Conservation (phyloP, 2,888 invertebrate species). For the Masnerella sp. region DNA sequence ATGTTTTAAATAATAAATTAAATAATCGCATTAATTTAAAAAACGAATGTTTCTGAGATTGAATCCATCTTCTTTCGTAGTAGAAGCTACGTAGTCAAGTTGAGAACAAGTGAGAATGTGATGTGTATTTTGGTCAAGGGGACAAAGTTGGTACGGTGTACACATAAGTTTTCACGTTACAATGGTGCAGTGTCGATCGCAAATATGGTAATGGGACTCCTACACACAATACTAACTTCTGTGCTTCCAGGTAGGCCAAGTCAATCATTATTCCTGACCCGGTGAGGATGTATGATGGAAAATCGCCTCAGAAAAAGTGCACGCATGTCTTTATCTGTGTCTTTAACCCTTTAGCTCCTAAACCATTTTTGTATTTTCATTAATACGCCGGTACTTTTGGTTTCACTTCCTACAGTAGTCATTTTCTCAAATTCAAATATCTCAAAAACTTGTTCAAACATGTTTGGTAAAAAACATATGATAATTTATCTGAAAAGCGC, state of each 20-base stretch:
- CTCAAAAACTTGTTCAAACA: too few relatives aligned
- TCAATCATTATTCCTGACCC: conserved; percentile 76
- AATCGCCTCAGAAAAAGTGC: neutral
- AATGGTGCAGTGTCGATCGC: conserved; percentile 78
- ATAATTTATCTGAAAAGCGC: too few relatives aligned
- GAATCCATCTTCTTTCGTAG: conserved; percentile 29
- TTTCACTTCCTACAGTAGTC: too few relatives aligned
- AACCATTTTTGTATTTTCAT: too few relatives aligned
- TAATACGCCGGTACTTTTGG: too few relatives aligned
- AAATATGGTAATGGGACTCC: conserved; percentile 77
- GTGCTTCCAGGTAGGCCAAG: conserved; percentile 78
- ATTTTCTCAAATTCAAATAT: too few relatives aligned
- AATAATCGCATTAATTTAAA: too few relatives aligned
- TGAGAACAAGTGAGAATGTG: conserved; percentile 63
- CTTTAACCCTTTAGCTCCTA: too few relatives aligned
- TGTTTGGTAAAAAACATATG: too few relatives aligned
- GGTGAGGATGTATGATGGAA: conserved; percentile 60
- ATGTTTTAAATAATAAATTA: conserved; percentile 45
- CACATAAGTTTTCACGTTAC: conserved; percentile 67
- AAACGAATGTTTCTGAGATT: too few relatives aligned
- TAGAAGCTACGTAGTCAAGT: conserved; percentile 53
- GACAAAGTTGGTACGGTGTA: conserved; percentile 75
- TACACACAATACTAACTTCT: conserved; percentile 78
- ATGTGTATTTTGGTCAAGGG: conserved; percentile 74
- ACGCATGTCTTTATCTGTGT: conserved; percentile 7